Evolutionary conservation across 2,113 vertebrate genomes (phyloP).

Genomic region (Gavialis gangeticus): DNA sequence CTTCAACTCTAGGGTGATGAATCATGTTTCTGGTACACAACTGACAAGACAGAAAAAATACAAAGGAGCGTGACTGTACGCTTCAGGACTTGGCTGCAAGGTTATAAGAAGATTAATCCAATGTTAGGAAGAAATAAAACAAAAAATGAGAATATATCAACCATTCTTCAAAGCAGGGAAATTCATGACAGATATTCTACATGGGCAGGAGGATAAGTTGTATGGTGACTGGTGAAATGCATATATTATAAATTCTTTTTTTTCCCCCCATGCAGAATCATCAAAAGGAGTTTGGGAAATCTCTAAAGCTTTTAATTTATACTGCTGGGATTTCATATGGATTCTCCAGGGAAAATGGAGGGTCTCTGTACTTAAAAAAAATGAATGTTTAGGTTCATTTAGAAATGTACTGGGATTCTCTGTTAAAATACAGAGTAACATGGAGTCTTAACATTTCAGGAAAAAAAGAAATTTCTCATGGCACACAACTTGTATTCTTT

Average conservation of each 20-base stretch:
- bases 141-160: not conserved
- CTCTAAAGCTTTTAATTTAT: not conserved
- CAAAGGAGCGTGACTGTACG: not conserved
- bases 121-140: not conserved
- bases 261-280: not conserved
- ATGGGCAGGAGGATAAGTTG: not conserved
- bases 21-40: not conserved
- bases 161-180: not conserved
- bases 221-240: not conserved
- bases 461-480: not conserved
- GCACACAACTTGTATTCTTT: not conserved
- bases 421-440: rapidly evolving
- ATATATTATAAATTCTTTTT: not conserved
- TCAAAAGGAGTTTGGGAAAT: not conserved
- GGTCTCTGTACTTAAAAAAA: not conserved
- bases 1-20: not conserved
- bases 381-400: not conserved
- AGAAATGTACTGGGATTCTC: not conserved
- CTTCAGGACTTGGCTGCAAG: not conserved
- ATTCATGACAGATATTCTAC: not conserved
- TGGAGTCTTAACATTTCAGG: not conserved
- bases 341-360: not conserved
- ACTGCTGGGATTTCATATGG: not conserved
- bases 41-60: not conserved
- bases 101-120: not conserved